Evolutionary conservation across 2,113 vertebrate species (phyloP), one percentile per base, ranked within the genome.

Genomic region (Erinaceus europaeus): DNA sequence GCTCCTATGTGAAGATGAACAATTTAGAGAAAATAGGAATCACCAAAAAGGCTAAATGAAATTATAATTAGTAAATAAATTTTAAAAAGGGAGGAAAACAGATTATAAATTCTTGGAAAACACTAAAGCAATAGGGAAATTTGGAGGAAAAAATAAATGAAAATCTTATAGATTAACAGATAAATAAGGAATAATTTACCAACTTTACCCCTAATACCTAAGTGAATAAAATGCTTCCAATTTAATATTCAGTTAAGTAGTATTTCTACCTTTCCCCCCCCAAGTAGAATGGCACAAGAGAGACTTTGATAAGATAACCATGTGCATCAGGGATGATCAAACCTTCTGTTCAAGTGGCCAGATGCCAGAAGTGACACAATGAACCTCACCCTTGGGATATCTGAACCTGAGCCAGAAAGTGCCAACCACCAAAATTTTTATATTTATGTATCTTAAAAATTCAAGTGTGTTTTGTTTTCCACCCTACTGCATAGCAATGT

Each of bases 321-420:
- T 34, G 76, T 27, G 44, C 29, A 72, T 55, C n/a, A 29, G 2
- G 23, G 84, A 93, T 69, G 68, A 90, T 44, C 76, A 69, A 86
- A 65, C 89, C 90, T 75, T 91, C 75, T 84, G 89, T 68, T 90
- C 84, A 52, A 34, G 81, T 78, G 89, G 91, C 92, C 81, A 29
- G 34, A 27, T 44, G 94, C 92, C 74, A 84, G 81, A 32, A 67
- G 46, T 81, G 75, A 14, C 86, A 59, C 69, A 46, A 55, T 1
- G 27, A 80, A 36, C 61, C 52, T 29, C 17, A 4, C 87, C 82
- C 74, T 53, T 40, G 69, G 80, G 81, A 91, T 53, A 57, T 59
- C 55, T 59, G 38, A 76, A 32, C 59, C 36, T 12, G 46, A 69
- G 88, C 77, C 77, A 44, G 77, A 84, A 84, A 65, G 32, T 59